Conservation (phyloP, 2,888 invertebrate genomes). For the Pyrrhia umbra region DNA sequence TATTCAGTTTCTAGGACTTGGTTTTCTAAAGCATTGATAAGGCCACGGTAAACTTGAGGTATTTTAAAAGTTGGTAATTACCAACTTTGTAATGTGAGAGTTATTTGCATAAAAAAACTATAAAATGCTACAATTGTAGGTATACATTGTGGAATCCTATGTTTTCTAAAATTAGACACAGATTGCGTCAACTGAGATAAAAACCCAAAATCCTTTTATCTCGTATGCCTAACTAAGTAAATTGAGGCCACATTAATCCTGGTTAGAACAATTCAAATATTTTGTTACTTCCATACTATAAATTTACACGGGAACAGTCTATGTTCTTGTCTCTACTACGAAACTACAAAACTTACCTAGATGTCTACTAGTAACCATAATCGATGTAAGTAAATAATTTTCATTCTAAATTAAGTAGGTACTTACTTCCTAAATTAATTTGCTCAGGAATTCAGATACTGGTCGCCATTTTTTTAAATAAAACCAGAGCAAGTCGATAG, state of each 20-base stretch:
- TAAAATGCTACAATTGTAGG: background rate
- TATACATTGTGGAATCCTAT: background rate
- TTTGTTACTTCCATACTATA: no score
- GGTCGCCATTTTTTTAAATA: no score
- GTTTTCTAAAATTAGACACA: conserved; percentile 2
- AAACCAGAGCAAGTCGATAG: background rate
- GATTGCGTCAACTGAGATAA: conserved; percentile 15
- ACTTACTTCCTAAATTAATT: no score
- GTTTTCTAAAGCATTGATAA: conserved; percentile 29
- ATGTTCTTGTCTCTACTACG: no score
- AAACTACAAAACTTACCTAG: background rate
- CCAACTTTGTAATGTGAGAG: background rate
- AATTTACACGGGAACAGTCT: no score
- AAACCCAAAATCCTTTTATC: conserved; percentile 20
- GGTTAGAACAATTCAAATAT: conserved; percentile 15
- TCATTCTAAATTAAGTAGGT: no score
- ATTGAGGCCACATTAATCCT: conserved; percentile 18
- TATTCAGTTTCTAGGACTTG: conserved; percentile 36
- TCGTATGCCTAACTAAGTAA: conserved; percentile 14
- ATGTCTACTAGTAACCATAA: no score
- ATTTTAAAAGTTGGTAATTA: conserved; percentile 13
- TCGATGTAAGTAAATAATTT: no score
- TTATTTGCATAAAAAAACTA: conserved; percentile 14
- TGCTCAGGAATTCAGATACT: no score
- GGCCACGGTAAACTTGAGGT: conserved; percentile 7